These are phyloP conservation scores for Hystrix cristata DNA, from an alignment of 2,113 vertebrate species.

Conservation along the genomic window DNA sequence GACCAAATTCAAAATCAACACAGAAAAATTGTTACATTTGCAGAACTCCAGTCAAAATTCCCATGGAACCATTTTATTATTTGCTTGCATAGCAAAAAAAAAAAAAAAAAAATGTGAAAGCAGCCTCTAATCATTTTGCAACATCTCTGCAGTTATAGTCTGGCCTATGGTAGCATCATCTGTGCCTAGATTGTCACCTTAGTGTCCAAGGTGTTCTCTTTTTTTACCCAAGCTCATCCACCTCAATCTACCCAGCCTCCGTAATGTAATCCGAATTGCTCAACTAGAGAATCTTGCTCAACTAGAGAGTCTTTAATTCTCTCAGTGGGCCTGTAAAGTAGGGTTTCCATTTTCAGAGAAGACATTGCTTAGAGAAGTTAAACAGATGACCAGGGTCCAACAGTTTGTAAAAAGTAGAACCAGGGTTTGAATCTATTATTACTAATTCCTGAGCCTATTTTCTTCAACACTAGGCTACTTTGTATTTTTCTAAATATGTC, in stretches of 20 bases:
- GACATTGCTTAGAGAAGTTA: background rate
- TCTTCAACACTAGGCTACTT: background rate
- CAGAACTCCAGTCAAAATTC: background rate
- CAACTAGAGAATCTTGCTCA: background rate
- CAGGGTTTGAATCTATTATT: background rate
- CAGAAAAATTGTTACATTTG: background rate
- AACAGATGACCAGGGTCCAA: background rate
- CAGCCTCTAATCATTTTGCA: background rate
- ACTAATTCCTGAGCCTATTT: background rate
- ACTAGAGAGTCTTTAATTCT: background rate
- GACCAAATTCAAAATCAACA: background rate
- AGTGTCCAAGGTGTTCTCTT: background rate
- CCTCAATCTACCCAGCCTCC: background rate
- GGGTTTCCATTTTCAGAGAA: background rate
- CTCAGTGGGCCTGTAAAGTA: background rate
- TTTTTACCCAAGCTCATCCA: background rate
- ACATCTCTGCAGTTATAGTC: background rate
- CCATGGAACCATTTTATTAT: background rate
- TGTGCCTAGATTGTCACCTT: background rate
- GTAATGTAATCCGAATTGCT: background rate
- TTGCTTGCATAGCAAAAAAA: background rate
- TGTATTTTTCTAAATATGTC: slow-evolving; percentile 25
- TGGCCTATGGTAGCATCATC: background rate
- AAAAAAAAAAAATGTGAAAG: background rate
- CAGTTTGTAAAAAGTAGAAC: slow-evolving; percentile 11